Conservation (phyloP, 2,797 vertebrate species). For the Eulemur mongoz region DNA sequence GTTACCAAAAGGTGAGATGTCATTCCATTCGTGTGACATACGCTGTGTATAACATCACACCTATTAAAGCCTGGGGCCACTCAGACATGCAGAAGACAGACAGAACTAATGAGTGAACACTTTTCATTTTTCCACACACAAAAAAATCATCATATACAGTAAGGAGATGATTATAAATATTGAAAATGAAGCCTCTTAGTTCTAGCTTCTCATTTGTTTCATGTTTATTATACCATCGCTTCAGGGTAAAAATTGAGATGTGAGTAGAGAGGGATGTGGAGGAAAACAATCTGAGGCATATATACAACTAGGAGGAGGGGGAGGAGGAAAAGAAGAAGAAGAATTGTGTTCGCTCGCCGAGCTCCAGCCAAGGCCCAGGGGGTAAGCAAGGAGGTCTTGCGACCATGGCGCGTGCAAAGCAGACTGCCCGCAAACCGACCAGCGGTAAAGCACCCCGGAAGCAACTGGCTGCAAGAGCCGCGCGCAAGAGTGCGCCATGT, state of each 20-base stretch:
- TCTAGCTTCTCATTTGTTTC: background rate
- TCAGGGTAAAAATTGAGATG: background rate
- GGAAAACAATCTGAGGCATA: background rate
- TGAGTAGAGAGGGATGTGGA: background rate
- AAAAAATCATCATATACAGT: background rate
- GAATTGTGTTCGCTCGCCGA: too few species aligned
- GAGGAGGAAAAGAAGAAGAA: too few species aligned
- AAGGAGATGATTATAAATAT: background rate
- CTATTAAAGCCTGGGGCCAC: background rate
- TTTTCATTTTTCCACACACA: background rate
- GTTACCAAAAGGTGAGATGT: constrained; percentile 34
- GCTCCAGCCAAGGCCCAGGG: too few species aligned
- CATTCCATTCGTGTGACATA: background rate
- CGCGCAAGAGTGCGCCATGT: constrained; percentile 89
- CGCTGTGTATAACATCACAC: background rate
- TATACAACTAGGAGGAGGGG: background rate
- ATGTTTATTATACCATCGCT: background rate
- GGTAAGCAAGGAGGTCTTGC: too few species aligned
- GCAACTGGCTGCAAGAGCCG: constrained; percentile 89
- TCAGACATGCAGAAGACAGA: background rate
- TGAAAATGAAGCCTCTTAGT: background rate
- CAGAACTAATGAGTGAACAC: background rate
- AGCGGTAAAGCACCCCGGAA: constrained; percentile 90
- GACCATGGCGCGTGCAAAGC: too few species aligned
- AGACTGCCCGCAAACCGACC: constrained; percentile 85